Evolutionary conservation across 2,888 invertebrate genomes (phyloP), one percentile per base, ranked within the genome.

Genomic region (Drosophila tripunctata): DNA sequence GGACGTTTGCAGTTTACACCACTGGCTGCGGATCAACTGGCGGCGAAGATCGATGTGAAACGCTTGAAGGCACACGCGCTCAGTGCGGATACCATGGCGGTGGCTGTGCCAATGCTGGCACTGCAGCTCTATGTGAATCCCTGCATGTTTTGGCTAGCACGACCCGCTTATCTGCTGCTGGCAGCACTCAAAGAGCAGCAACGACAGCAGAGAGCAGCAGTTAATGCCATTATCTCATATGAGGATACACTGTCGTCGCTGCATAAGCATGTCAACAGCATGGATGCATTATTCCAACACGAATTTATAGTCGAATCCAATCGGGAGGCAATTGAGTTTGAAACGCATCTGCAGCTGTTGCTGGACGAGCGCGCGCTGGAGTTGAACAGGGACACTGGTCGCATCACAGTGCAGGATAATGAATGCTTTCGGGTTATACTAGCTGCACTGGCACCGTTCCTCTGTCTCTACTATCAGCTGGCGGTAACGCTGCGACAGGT

Each of bases 71-170:
- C 95, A 2, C 94, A 96, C 90, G 91, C 91, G 2, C 89, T 96
- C 17, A 92, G 93, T 12, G 93, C 94, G 7, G 92, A 93, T 72
- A 95, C 95, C 0, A 95, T 96, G 94, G 92, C 92, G 38, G 91
- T 93, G 60, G 94, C 95, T 0, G 93, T 96, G 22, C 95, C 96
- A 0, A 92, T 94, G 47, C 92, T 96, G 31, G 94, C 95, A 87
- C 90, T 96, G 31, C 95, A 96, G 88, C 91, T 95, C 69, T 96
- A 96, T 86, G 93, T 95, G 31, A 96, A 96, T 92, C 95, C 96
- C 0, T 92, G 93, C 24, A 91, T 96, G 68, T 94, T 95, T 86
- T 95, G 94, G 91, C 86, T 96, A 17, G 92, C 94, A 27, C 93
- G 94, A 69, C 93, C 94, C 0, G 94, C 95, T 0, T 90, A 95